Evolutionary conservation across 2,797 vertebrate species (phyloP).

Genomic region (Gymnodraco acuticeps): DNA sequence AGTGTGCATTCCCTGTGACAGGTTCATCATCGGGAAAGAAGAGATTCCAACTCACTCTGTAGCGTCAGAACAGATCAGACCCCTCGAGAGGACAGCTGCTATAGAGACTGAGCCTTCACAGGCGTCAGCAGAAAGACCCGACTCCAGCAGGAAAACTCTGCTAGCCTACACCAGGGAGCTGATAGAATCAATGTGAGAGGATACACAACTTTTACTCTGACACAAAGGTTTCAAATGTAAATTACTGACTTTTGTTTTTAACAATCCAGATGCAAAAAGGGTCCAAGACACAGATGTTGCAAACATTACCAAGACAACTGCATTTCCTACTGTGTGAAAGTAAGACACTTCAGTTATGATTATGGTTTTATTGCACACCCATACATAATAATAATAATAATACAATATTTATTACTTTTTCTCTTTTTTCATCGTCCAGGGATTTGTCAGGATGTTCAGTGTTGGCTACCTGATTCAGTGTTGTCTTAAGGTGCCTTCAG

Average conservation of each 20-base stretch:
- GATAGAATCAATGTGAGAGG: constrained; percentile 91
- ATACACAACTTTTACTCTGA: constrained; percentile 2
- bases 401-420: neutral
- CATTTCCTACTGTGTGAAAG: constrained; percentile 97
- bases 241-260: constrained; percentile 10
- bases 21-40: constrained; percentile 97
- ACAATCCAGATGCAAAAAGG: constrained; percentile 92
- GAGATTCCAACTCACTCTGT: constrained; percentile 93
- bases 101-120: constrained; percentile 48
- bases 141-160: constrained; percentile 77
- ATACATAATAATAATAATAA: neutral
- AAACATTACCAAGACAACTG: constrained; percentile 99
- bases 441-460: constrained; percentile 98
- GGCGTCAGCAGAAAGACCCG: constrained; percentile 58
- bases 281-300: constrained; percentile 98
- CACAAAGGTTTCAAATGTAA: too few relatives aligned
- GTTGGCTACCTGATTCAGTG: constrained; percentile 98
- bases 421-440: constrained; percentile 76
- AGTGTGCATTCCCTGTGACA: constrained; percentile 59
- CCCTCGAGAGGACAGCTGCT: constrained; percentile 55
- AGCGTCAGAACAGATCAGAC: constrained; percentile 80
- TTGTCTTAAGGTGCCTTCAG: constrained; percentile 95
- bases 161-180: constrained; percentile 86
- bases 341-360: constrained; percentile 75
- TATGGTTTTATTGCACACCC: neutral